Conservation (phyloP, 2,888 invertebrate species). For the Phortica okadai region DNA sequence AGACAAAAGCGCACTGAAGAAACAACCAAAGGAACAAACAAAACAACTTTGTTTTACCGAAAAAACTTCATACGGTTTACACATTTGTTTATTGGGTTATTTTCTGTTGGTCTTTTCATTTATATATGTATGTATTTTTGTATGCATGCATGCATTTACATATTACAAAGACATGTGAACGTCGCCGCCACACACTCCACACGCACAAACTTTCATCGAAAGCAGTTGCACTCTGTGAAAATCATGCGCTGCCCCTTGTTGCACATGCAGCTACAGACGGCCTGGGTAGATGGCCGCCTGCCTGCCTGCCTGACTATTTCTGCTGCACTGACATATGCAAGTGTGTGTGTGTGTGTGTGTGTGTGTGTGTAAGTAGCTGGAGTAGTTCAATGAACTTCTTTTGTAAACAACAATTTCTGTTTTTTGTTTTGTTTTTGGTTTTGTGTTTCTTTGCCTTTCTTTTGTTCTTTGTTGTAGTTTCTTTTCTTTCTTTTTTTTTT, state of each 20-base stretch:
- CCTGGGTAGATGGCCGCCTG: no score
- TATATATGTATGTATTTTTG: no score
- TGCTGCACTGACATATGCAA: neutral
- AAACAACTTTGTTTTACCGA: no score
- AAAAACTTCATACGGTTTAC: no score
- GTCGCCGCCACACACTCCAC: neutral
- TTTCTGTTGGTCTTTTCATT: no score
- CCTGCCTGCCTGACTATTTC: no score
- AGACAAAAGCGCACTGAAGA: no score
- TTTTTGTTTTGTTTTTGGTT: constrained; percentile 48
- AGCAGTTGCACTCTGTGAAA: neutral
- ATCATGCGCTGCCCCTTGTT: constrained; percentile 2
- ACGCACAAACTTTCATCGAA: neutral
- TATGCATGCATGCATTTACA: no score
- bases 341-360: constrained; percentile 47
- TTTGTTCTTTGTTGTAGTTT: neutral
- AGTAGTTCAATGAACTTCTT: constrained; percentile 67
- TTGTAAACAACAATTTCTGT: constrained; percentile 60
- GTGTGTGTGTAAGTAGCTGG: constrained; percentile 54
- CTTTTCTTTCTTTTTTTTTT: neutral
- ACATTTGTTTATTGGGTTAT: no score
- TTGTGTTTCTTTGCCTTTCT: neutral
- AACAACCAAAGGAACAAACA: no score
- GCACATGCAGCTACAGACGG: neutral
- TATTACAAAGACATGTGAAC: neutral